Evolutionary conservation across 1,140 invertebrate species (phyloP).

Genomic region (Drosophila cardini): DNA sequence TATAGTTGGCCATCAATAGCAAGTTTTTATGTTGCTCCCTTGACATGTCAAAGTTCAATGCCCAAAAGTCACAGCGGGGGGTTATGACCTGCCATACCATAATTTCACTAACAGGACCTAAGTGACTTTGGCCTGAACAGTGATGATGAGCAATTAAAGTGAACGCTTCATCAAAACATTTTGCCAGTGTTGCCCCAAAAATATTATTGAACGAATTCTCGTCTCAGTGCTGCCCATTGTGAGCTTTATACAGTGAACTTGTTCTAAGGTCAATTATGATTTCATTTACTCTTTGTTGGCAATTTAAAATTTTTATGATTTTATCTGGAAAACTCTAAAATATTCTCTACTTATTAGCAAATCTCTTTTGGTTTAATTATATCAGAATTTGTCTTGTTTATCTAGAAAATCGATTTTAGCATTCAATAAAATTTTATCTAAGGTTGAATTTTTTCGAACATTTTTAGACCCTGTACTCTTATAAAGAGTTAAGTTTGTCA

Average conservation of each 20-base stretch:
- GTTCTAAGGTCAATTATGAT: not conserved
- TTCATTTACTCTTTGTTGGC: no score
- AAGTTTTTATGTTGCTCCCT: not conserved
- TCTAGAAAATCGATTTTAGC: no score
- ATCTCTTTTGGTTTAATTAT: no score
- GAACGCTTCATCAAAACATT: conserved; percentile 52
- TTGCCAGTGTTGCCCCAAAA: conserved; percentile 14
- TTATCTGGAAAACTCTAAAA: no score
- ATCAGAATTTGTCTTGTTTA: no score
- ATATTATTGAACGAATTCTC: conserved; percentile 33
- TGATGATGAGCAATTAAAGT: conserved; percentile 65
- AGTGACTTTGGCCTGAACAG: conserved; percentile 1
- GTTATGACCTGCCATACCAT: not conserved
- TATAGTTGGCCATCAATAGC: conserved; percentile 1
- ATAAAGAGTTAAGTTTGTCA: no score
- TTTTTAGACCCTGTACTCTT: no score
- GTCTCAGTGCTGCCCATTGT: conserved; percentile 9
- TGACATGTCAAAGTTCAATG: conserved; percentile 44
- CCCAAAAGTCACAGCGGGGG: conserved; percentile 26
- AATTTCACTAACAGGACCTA: not conserved
- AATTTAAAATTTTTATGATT: no score
- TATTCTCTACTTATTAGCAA: no score
- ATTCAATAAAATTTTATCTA: no score
- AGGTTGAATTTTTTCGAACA: no score
- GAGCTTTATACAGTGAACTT: not conserved